Percentiles rank a stretch among this genome's conserved stretches.
phyloP scores from a whole-genome alignment of 2,888 invertebrate genomes.

The Cryptocephalus moraei region DNA sequence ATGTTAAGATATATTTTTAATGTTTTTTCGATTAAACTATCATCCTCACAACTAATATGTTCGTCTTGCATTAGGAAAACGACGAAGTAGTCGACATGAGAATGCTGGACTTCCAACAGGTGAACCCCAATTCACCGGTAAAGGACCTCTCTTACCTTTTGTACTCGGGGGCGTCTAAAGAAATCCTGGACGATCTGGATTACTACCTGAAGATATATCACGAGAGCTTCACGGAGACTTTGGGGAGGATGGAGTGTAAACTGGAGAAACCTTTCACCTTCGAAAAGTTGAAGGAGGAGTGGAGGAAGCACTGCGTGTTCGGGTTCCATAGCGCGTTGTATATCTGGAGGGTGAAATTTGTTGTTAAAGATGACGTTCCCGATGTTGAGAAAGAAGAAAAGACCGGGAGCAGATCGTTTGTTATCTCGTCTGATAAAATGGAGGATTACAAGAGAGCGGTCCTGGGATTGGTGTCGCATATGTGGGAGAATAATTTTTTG shows the following conservation, averaged over 20 bases:
- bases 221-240: neutral
- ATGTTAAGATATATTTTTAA: too few species aligned
- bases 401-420: too few species aligned
- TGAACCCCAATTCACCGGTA: neutral
- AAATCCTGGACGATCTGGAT: constrained; percentile 3
- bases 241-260: constrained; percentile 1
- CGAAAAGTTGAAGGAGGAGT: constrained; percentile 3
- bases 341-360: too few species aligned
- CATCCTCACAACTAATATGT: too few species aligned
- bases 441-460: too few species aligned
- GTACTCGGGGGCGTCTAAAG: constrained; percentile 1
- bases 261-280: neutral
- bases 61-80: neutral
- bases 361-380: too few species aligned
- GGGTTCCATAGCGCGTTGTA: neutral
- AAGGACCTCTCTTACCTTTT: neutral
- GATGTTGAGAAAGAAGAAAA: too few species aligned
- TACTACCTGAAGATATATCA: constrained; percentile 8
- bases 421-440: too few species aligned
- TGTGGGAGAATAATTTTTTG: too few species aligned
- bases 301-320: constrained; percentile 4
- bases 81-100: neutral
- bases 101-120: neutral
- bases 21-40: too few species aligned
- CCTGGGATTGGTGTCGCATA: too few species aligned